Base-by-base conservation (phyloP, 35 echinoderm and acorn worm genomes). In the Ophiothrix spiculata region DNA sequence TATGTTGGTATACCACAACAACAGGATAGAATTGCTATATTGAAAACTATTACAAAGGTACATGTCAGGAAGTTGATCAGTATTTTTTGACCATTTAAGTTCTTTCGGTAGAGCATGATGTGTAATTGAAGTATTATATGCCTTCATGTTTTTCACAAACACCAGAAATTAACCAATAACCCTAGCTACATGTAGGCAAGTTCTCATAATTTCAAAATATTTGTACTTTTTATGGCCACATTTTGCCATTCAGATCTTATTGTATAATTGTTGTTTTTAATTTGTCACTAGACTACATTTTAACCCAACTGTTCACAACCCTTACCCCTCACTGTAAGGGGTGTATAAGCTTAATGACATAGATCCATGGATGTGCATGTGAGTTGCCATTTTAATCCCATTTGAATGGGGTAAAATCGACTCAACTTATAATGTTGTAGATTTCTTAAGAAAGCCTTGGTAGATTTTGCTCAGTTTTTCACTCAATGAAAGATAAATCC, bases 41-140 rank as follows among this genome's bases (percentile, higher is more conserved):
- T 99, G 10, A 91, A 91, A 34, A 99, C 96, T 14, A 94, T 99
- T 32, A 99, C 96, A 25, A 98, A 94, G 92, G 96, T 94, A 76
- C 80, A 69, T 29, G 38, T 19, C 37, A 82, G 25, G 38, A 21
- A 33, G 45, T 86, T 39, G 31, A 3, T 29, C 37, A 35, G 8
- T 78, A 33, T 15, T 23, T 10, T 12, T 3, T 25, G 0, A 80
- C 0, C 16, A 40, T 17, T 41, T 16, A 15, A 76, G 16, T 23
- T 4, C 32, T 4, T 0, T 54, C 8, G 45, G 45, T n/a, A n/a
- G 21, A 54, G 8, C 21, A 54, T 11, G 45, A 54, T 54, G 45
- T 54, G 21, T 8, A 54, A 11, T 54, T 8, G 21, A 54, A 54
- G 8, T 54, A 54, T n/a, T n/a, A n/a, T n/a, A n/a, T n/a, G n/a